Evolutionary conservation across 2,888 invertebrate genomes (phyloP).

Genomic region (Amphipoea lucens): DNA sequence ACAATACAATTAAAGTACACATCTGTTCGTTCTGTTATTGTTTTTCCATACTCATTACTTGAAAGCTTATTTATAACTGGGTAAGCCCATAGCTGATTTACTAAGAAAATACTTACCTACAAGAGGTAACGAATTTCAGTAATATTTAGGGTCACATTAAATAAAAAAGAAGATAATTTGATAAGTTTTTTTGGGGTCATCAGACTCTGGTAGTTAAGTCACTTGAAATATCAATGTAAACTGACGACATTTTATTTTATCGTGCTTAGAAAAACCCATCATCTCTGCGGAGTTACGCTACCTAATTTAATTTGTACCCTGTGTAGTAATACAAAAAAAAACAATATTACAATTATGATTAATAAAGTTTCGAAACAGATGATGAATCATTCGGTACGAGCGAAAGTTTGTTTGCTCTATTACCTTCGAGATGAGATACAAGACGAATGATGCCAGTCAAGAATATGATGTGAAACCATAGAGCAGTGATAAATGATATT

Average conservation of each 20-base stretch:
- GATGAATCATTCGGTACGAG: conserved; percentile 36
- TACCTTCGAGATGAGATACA: conserved; percentile 45
- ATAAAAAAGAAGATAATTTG: no score
- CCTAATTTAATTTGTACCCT: no score
- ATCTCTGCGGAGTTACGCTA: no score
- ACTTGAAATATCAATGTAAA: no score
- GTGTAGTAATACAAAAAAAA: background rate
- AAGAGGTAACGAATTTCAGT: background rate
- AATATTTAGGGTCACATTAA: no score
- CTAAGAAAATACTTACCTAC: background rate
- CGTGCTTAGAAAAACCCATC: no score
- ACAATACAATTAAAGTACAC: conserved; percentile 48
- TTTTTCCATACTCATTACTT: conserved; percentile 34
- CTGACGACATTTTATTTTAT: no score
- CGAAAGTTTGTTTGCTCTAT: conserved; percentile 56
- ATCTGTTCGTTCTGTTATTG: conserved; percentile 39
- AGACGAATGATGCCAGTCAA: conserved; percentile 50
- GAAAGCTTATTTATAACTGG: conserved; percentile 2
- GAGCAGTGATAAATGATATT: conserved; percentile 56
- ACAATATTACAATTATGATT: conserved; percentile 16
- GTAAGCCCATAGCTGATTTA: background rate
- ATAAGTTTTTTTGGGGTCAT: no score
- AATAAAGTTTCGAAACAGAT: conserved; percentile 30
- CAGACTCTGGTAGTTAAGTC: no score
- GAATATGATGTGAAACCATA: conserved; percentile 40